Evolutionary conservation across 2,888 invertebrate genomes (phyloP).

Genomic region (Dasypolia templi): DNA sequence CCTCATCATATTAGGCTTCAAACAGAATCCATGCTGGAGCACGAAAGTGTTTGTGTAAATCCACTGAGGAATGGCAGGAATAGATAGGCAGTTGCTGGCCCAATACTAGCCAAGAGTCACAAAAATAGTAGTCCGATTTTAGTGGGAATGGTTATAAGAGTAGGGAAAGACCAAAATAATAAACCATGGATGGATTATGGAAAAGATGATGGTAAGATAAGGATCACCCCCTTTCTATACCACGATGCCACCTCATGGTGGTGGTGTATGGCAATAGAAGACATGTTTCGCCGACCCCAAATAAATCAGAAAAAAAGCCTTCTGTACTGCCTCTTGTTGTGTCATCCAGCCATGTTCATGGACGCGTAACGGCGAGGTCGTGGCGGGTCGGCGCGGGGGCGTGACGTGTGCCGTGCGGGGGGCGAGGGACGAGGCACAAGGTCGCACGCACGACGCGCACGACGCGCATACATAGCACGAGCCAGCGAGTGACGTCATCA

Average conservation of each 20-base stretch:
- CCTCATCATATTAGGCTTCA: neutral
- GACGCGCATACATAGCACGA: constrained; percentile 36
- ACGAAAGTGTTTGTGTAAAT: neutral
- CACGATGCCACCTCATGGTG: neutral
- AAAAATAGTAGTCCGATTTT: neutral
- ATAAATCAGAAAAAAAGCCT: constrained; percentile 3
- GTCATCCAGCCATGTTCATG: constrained; percentile 23
- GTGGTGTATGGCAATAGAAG: too few relatives aligned
- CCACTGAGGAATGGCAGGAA: neutral
- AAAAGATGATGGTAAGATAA: neutral
- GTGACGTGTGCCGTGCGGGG: constrained; percentile 3
- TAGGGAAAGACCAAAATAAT: neutral
- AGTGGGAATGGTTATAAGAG: neutral
- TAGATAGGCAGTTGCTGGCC: neutral
- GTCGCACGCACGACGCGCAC: constrained; percentile 48
- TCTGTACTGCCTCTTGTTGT: constrained; percentile 9
- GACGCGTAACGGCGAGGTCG: constrained; percentile 46
- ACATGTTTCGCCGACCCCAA: neutral
- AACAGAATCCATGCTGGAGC: neutral
- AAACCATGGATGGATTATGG: neutral
- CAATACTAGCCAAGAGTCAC: too few relatives aligned
- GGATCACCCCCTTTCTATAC: neutral
- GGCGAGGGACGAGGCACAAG: constrained; percentile 42
- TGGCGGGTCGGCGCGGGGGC: constrained; percentile 14
- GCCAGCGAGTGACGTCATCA: constrained; percentile 45